Conservation (phyloP, 2,888 invertebrate genomes). For the Clitarchus hookeri region DNA sequence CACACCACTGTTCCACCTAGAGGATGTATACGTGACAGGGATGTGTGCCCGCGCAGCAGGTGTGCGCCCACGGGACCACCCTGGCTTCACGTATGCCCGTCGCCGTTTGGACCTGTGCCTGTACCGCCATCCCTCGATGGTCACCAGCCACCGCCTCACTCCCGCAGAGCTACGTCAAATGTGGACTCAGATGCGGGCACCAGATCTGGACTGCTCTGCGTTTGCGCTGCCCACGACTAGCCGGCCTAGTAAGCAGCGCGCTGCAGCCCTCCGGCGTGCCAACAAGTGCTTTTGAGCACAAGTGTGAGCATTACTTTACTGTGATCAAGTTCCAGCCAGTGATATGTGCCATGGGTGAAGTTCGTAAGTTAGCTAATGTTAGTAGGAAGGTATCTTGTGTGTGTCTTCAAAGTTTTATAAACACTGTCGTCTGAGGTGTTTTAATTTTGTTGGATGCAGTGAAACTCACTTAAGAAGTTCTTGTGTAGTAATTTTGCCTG, state of each 20-base stretch:
- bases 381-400: neutral
- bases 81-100: slow-evolving; percentile 64
- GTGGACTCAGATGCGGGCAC: slow-evolving; percentile 28
- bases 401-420: neutral
- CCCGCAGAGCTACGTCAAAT: slow-evolving; percentile 55
- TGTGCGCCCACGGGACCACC: slow-evolving; percentile 65
- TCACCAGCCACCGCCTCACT: slow-evolving; percentile 62
- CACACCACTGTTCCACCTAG: slow-evolving; percentile 74
- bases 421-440: too few species aligned
- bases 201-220: slow-evolving; percentile 29
- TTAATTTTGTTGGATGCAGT: neutral
- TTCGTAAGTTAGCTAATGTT: neutral
- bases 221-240: slow-evolving; percentile 30
- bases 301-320: too few species aligned
- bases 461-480: neutral
- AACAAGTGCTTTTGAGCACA: slow-evolving; percentile 34
- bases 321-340: neutral
- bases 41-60: slow-evolving; percentile 65
- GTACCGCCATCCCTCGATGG: slow-evolving; percentile 47
- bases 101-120: slow-evolving; percentile 58
- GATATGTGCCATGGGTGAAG: neutral
- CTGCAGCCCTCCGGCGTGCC: slow-evolving; percentile 26
- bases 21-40: slow-evolving; percentile 81
- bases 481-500: neutral
- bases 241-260: slow-evolving; percentile 23